Percentiles rank a stretch among this genome's conserved stretches.
Conservation (phyloP, 2,888 invertebrate genomes). For the Sphecodes monilicornis region DNA sequence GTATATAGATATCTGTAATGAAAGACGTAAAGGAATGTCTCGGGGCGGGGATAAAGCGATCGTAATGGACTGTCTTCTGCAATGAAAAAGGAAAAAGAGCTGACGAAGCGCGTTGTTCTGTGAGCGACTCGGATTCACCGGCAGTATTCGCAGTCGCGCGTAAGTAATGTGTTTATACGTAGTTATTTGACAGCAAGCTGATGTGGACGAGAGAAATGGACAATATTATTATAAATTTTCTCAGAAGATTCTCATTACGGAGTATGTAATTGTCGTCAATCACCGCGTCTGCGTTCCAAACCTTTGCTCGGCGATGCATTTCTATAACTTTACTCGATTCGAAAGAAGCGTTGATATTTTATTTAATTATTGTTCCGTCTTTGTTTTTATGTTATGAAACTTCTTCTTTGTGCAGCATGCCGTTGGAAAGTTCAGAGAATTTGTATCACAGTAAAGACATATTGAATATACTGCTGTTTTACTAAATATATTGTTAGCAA, state of each 20-base stretch:
- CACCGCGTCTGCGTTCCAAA: background rate
- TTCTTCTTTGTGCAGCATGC: fast-evolving
- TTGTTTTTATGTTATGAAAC: no score
- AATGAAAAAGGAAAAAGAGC: constrained; percentile 8
- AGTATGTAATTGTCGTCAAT: background rate
- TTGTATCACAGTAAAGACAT: no score
- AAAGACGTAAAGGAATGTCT: constrained; percentile 11
- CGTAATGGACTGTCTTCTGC: constrained; percentile 36
- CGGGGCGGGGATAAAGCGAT: constrained; percentile 14
- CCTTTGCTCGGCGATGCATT: background rate
- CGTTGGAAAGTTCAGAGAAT: no score
- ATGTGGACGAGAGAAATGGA: background rate
- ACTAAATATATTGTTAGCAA: no score
- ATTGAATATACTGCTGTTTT: no score
- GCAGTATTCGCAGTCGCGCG: background rate
- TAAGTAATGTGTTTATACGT: background rate
- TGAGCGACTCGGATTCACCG: background rate
- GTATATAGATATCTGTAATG: constrained; percentile 6
- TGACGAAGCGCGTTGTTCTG: constrained; percentile 1
- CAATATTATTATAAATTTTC: background rate
- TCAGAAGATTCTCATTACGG: background rate
- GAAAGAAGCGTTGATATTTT: background rate
- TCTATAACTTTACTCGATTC: background rate
- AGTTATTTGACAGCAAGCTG: background rate
- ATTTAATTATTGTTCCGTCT: background rate